These are phyloP conservation scores for Ariolimax columbianus DNA, from an alignment of 2,888 invertebrate genomes.

Conservation along the genomic window DNA sequence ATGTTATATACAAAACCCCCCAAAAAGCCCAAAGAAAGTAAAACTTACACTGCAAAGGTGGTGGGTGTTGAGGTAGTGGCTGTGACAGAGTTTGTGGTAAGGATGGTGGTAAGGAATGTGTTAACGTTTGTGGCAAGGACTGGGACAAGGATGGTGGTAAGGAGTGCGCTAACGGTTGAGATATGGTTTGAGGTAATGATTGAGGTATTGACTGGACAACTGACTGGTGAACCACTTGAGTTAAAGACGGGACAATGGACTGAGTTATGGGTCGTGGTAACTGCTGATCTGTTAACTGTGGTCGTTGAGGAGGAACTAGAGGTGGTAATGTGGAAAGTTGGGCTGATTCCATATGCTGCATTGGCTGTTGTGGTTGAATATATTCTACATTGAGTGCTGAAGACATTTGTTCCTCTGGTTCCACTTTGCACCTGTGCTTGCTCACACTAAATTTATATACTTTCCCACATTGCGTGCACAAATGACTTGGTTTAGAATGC, in stretches of 20 bases:
- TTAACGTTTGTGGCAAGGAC: neutral
- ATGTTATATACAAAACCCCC: neutral
- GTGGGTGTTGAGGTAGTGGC: slow-evolving; percentile 13
- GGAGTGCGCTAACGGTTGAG: neutral
- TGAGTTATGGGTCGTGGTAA: slow-evolving; percentile 6
- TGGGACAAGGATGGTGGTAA: neutral
- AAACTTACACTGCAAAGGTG: slow-evolving; percentile 31
- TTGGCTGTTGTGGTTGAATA: neutral
- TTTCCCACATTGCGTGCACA: slow-evolving; percentile 48
- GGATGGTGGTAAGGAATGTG: neutral
- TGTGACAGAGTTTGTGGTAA: slow-evolving; percentile 4
- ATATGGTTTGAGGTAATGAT: neutral
- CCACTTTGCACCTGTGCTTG: slow-evolving; percentile 42
- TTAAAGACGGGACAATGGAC: neutral
- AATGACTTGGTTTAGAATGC: slow-evolving; percentile 38
- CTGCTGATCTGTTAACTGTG: neutral
- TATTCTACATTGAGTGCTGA: neutral
- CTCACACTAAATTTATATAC: slow-evolving; percentile 45
- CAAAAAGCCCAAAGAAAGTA: neutral
- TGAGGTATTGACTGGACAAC: slow-evolving; percentile 1
- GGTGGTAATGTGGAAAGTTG: neutral
- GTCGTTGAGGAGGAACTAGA: neutral
- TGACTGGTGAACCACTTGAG: neutral
- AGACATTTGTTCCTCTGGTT: slow-evolving; percentile 4
- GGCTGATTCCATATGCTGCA: slow-evolving; percentile 1